Base-by-base conservation (phyloP, 2,113 vertebrate genomes). In the Hipposideros armiger region DNA sequence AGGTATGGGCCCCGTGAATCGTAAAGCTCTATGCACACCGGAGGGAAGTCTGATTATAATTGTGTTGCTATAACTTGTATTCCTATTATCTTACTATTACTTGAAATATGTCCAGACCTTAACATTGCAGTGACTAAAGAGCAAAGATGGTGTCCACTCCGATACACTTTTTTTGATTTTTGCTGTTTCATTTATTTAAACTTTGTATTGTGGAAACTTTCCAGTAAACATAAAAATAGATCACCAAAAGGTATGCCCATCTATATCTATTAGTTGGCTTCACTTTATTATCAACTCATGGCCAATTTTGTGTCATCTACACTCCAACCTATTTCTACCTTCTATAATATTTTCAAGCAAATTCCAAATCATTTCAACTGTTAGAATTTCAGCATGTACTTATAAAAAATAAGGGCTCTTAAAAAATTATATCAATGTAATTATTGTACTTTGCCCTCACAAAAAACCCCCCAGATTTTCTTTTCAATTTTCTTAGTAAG, bases 401-500 rank as follows among this genome's bases (percentile, higher is more conserved):
- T 66, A 47, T 60, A 77, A 96, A 89, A 83, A 56, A 62, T 54
- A 54, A 54, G 52, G 16, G 52, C 52, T 54, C 52, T 54, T 54
- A 90, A 70, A 93, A 90, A 90, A 50, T 56, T 60, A 60, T 28
- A 72, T 87, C 26, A 47, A 4, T 86, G 24, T 42, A 72, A 19
- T 67, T 72, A 73, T 58, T 91, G 15, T 15, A 83, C 26, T 6
- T 95, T 11, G 5, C 11, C 1, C 26, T 22, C 28, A n/a, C 54
- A 8, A 32, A 47, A 93, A 50, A 90, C 45, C 2, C 19, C 22
- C 50, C 42, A 30, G 2, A 32, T 83, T 83, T 40, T 67, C 26
- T 58, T 96, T 81, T 66, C 22, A 77, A 26, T 82, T 76, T 85
- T n/a, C 26, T 74, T 91, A 97, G 42, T 84, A 89, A 72, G 24